Base-by-base conservation (phyloP, 2,888 invertebrate species). In the Mythimna loreyi region DNA sequence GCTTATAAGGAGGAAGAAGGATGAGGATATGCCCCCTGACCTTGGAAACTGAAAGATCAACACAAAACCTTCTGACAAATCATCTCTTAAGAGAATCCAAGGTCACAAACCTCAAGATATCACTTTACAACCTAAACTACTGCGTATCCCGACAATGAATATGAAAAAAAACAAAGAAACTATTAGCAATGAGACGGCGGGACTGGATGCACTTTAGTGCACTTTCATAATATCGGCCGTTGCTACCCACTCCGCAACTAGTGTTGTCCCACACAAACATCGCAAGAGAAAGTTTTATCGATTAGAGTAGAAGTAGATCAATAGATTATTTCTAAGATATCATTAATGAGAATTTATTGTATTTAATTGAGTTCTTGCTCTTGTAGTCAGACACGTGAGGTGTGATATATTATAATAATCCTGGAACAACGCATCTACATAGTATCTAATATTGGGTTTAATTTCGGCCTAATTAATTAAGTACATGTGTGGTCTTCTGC, bases 201-300 rank as follows among this genome's bases (percentile, higher is more conserved):
- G 71, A 61, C 68, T 68, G 53, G 67, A 80, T 80, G 84, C 82
- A 83, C 78, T 85, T 84, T 85, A 67, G 76, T 80, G 84, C 82
- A 83, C 78, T 85, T 84, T 85, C 84, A 85, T 78, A 78, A 84
- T 68, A 68, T 47, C 60, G 63, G 65, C 64, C 68, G 61, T 57
- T 75, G 78, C 69, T 69, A 70, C 66, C 72, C 63, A 28, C 58
- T 61, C 77, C 79, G 62, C 67, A 66, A 28, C 56, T 80, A 83
- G 85, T 69, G 82, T 3, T 77, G 85, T 49, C 2, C 57, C 55
- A 25, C 25, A 33, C 11, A 40, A 45, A 13, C 3, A 66, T 43
- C 21, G n/a, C 11, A 36, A 53, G 68, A 71, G 69, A 81, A 81
- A 81, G 79, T 81, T 81, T 71, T 67, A 72, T 74, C 79, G 78